These are phyloP conservation scores for Catharus bicknelli DNA, from an alignment of 2,113 vertebrate species.

Conservation along the genomic window DNA sequence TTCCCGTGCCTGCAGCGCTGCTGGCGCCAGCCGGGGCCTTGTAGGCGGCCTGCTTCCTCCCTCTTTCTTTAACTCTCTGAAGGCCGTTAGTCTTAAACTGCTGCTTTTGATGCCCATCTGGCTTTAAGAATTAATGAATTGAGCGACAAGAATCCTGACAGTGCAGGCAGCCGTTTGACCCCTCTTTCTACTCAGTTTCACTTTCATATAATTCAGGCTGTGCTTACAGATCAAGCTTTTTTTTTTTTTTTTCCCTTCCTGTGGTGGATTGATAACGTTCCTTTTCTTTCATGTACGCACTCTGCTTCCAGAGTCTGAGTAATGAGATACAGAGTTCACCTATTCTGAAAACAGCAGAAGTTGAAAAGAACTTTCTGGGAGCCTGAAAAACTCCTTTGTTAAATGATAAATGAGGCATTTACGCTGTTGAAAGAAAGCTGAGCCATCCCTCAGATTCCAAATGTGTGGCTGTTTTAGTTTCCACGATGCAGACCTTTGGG, in stretches of 20 bases:
- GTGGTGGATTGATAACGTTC: background rate
- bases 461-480: background rate
- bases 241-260: background rate
- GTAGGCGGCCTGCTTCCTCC: background rate
- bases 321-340: background rate
- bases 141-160: background rate
- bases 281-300: fast-evolving
- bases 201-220: background rate
- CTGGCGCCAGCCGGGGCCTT: background rate
- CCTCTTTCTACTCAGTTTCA: constrained; percentile 54
- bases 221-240: background rate
- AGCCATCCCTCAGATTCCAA: background rate
- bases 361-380: background rate
- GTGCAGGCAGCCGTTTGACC: background rate
- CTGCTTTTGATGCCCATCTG: background rate
- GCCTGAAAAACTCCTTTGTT: background rate
- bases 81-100: background rate
- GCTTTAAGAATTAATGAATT: background rate
- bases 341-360: background rate
- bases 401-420: background rate
- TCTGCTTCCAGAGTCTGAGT: background rate
- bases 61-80: background rate
- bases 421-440: background rate
- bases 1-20: background rate
- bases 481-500: background rate